Base-by-base conservation (phyloP, 1,140 invertebrate species). In the Lepidurus arcticus region DNA sequence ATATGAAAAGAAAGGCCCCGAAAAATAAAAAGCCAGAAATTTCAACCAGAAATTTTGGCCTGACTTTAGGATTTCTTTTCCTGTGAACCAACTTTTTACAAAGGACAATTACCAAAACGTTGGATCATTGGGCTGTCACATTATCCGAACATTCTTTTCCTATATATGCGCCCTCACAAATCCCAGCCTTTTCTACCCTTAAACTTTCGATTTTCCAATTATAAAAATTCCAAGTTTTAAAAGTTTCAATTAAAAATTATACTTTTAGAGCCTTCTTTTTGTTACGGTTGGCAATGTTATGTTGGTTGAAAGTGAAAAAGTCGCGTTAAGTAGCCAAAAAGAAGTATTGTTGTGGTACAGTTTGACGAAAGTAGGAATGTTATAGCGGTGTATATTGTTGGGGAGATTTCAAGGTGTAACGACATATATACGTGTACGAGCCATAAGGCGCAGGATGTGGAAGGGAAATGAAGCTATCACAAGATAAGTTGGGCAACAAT, bases 401-500 rank as follows among this genome's bases (percentile, higher is more conserved):
- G 21, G 21, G 53, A 21, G 53, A 65, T 13, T 65, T 7, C 7
- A 21, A 65, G n/a, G 53, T 65, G 34, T 34, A 34, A 4, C 34
- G 34, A 3, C 34, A 34, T 34, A 34, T 34, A 65, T 21, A 65
- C 53, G 53, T 65, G 53, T 65, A 65, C 16, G 13, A 65, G 53
- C 53, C 21, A 21, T 65, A 65, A 65, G 53, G 13, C 53, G 13
- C 53, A 65, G 53, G 53, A 65, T 65, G 53, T 65, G 53, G 53
- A 65, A 65, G 53, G 53, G 53, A 65, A 65, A 65, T 65, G 53
- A 65, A 65, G 53, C 53, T 65, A 65, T 65, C 53, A 65, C 16
- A 65, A 65, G 53, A 65, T 65, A 65, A 65, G 53, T 65, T 65
- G 53, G 53, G 53, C 53, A 65, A 65, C 53, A 65, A 65, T 65